A percentile compares a stretch with the other conserved stretches of the same genome.
Evolutionary conservation across 2,113 vertebrate species (phyloP).

Genomic region (Elachura formosa): DNA sequence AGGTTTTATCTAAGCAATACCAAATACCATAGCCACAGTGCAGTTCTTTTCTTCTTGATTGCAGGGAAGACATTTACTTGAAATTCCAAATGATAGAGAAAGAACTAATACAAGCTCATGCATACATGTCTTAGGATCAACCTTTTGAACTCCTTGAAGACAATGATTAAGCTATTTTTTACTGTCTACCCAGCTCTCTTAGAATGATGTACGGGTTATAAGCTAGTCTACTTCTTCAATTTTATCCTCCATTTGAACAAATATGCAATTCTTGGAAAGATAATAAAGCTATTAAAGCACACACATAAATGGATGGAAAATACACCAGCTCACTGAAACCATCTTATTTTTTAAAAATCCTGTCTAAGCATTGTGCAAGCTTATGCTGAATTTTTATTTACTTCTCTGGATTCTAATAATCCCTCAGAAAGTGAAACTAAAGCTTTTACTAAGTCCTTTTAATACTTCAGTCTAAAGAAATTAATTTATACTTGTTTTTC

Average conservation of each 20-base stretch:
- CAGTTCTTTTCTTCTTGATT: slow-evolving; percentile 1
- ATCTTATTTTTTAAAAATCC: background rate
- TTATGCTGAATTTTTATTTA: background rate
- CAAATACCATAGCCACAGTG: background rate
- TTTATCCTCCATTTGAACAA: background rate
- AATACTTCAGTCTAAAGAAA: background rate
- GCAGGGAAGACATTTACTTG: slow-evolving; percentile 1
- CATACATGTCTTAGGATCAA: slow-evolving; percentile 4
- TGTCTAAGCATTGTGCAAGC: background rate
- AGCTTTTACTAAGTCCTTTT: background rate
- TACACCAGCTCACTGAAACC: background rate
- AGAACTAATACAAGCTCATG: slow-evolving; percentile 8
- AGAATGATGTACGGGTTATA: background rate
- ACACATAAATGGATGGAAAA: background rate
- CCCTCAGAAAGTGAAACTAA: background rate
- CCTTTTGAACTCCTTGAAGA: background rate
- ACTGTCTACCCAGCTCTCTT: background rate
- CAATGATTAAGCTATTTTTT: slow-evolving; percentile 29
- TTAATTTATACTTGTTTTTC: background rate
- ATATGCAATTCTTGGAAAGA: background rate
- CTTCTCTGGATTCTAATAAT: background rate
- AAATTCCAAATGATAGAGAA: slow-evolving; percentile 43
- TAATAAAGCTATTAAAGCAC: background rate
- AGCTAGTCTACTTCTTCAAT: background rate
- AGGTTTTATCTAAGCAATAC: slow-evolving; percentile 47